A percentile compares a stretch with the other conserved stretches of the same genome.
These are phyloP conservation scores for Callithrix jacchus DNA, from an alignment of 2,113 vertebrate species.

Conservation along the genomic window DNA sequence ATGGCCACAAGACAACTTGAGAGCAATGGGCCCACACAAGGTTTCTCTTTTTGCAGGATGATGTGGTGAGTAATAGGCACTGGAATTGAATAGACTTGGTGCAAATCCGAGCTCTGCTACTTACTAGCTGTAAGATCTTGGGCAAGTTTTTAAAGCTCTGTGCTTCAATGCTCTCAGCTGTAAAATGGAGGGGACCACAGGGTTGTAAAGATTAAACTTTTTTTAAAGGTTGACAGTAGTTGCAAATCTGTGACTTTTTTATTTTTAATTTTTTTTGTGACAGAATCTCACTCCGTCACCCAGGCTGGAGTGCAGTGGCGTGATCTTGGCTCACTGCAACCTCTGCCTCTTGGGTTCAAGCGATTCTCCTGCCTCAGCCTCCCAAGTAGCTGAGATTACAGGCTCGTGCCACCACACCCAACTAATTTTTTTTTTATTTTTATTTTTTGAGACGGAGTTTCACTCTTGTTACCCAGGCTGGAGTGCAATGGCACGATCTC, in stretches of 20 bases:
- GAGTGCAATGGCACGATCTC: no score
- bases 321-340: no score
- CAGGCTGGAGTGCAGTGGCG: no score
- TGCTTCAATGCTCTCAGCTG: not conserved
- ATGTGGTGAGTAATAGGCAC: not conserved
- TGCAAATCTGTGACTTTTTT: not conserved
- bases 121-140: not conserved
- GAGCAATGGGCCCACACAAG: not conserved
- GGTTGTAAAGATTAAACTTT: not conserved
- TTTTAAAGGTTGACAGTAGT: not conserved
- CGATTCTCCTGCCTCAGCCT: no score
- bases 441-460: not conserved
- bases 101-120: slow-evolving; percentile 21
- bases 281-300: no score
- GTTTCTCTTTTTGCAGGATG: not conserved
- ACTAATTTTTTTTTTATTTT: not conserved
- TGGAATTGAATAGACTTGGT: slow-evolving; percentile 4
- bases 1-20: not conserved
- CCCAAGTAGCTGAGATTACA: no score
- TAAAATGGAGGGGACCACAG: not conserved
- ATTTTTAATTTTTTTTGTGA: not conserved
- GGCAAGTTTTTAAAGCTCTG: not conserved
- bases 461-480: no score
- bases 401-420: no score
- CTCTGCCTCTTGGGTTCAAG: no score